A percentile compares a stretch with the other conserved stretches of the same genome.
Evolutionary conservation across 1,140 invertebrate genomes (phyloP).

Genomic region (Sycophila sp.): DNA sequence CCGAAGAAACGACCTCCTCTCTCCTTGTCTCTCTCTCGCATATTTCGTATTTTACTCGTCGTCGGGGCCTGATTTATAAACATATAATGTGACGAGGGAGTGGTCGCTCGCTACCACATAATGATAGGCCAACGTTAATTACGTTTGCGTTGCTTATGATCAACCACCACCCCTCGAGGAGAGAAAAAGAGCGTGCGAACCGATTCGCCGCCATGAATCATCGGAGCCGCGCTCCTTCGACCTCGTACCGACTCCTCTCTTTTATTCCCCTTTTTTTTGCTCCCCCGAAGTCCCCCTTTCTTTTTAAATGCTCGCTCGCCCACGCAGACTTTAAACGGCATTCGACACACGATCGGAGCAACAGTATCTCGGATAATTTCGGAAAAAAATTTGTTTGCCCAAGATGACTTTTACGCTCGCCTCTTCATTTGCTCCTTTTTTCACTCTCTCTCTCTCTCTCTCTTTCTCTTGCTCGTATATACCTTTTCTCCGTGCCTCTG

Average conservation of each 20-base stretch:
- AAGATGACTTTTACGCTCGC: constrained; percentile 23
- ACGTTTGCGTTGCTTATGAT: constrained; percentile 60
- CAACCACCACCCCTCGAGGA: constrained; percentile 25
- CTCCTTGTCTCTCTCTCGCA: constrained; percentile 22
- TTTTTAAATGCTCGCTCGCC: not conserved
- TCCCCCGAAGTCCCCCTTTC: not conserved
- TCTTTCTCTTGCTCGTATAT: not conserved
- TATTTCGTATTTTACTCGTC: constrained; percentile 54
- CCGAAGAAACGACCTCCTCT: constrained; percentile 28
- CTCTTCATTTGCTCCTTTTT: not conserved
- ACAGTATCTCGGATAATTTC: constrained; percentile 12
- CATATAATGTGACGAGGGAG: constrained; percentile 69
- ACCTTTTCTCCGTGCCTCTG: constrained; percentile 6
- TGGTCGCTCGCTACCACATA: constrained; percentile 66
- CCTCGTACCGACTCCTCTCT: not conserved
- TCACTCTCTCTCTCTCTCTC: not conserved
- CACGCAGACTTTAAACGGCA: not conserved
- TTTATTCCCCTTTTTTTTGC: not conserved
- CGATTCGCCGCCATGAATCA: constrained; percentile 33
- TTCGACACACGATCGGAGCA: not conserved
- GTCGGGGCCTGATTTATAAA: constrained; percentile 66
- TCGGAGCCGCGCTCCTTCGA: constrained; percentile 19
- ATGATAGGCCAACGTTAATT: constrained; percentile 67
- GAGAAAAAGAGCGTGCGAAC: constrained; percentile 37
- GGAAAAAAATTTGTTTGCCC: constrained; percentile 28